Evolutionary conservation across 1,140 invertebrate genomes (phyloP).

Genomic region (Alviniconcha marisindica): DNA sequence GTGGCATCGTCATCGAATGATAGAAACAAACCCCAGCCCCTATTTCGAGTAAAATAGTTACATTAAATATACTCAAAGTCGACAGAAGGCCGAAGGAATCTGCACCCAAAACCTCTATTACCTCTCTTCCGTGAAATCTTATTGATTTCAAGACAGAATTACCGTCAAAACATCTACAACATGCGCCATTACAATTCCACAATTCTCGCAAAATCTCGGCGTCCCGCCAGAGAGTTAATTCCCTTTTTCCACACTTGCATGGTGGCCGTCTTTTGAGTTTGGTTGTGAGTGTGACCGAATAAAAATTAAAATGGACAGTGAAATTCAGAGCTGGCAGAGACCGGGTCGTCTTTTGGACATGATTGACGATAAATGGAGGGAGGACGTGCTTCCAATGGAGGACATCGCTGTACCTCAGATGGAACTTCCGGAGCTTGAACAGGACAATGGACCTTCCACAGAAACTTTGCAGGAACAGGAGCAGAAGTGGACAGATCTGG

Average conservation of each 20-base stretch:
- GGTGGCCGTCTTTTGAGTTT: too few relatives aligned
- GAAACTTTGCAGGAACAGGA: constrained; percentile 94
- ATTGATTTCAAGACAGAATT: too few relatives aligned
- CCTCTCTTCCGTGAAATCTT: too few relatives aligned
- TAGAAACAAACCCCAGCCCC: too few relatives aligned
- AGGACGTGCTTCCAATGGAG: constrained; percentile 90
- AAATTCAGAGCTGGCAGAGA: constrained; percentile 73
- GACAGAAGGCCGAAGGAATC: too few relatives aligned
- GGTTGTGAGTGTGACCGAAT: too few relatives aligned
- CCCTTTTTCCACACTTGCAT: too few relatives aligned
- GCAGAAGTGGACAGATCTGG: constrained; percentile 91
- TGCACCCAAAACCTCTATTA: too few relatives aligned
- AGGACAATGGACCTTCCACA: constrained; percentile 92
- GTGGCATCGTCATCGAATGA: too few relatives aligned
- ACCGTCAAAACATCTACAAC: constrained; percentile 2
- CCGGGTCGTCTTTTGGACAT: constrained; percentile 91
- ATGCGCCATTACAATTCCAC: not conserved
- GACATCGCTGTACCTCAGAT: constrained; percentile 91
- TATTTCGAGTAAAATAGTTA: too few relatives aligned
- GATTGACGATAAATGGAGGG: constrained; percentile 92
- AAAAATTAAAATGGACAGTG: constrained; percentile 79
- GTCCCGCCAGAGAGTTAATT: not conserved
- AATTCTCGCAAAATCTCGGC: constrained; percentile 14
- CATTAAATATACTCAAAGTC: too few relatives aligned
- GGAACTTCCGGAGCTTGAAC: constrained; percentile 95